Base-by-base conservation (phyloP, 2,888 invertebrate species). In the Cheilosia grossa region DNA sequence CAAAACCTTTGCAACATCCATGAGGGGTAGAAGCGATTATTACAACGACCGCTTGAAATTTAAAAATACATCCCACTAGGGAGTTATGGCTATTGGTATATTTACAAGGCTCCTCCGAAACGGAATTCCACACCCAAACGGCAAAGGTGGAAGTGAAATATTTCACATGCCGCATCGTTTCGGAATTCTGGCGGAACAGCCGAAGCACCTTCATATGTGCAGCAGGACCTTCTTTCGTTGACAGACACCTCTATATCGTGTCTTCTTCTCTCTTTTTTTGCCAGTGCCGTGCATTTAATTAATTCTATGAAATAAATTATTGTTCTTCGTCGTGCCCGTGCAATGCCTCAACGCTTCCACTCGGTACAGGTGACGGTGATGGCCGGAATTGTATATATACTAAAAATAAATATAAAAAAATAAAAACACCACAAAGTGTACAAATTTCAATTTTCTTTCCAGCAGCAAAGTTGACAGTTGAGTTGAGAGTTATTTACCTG, bases 251-350 rank as follows among this genome's bases (percentile, higher is more conserved):
- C 61, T 61, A 10, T 21, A 13, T 10, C 21, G 42, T 33, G 21
- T 37, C 2, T 54, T 54, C 59, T 47, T 15, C 51, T 33, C 15
- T 54, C 53, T 33, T 37, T 19, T 59, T 51, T n/a, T 40, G n/a
- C 51, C 53, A 59, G 17, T 67, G 64, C 53, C 53, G 47, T 13
- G 59, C 61, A 67, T 83, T 80, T 85, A 85, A 85, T 85, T 85
- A 85, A 85, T 85, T 77, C 75, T 58, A 53, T 80, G 75, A 80
- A 75, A 85, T 85, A 80, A 85, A 80, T 85, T 85, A 85, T 72
- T 85, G 70, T 85, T 66, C 85, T 80, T 42, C 80, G 49, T 54
- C 69, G 59, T 69, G 67, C 37, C 61, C 61, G 56, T 64, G 58
- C 33, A 30, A 51, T 64, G 67, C 51, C 40, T 40, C 61, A 51